Evolutionary conservation across 35 echinoderm and acorn worm genomes (phyloP).

Genomic region (Anneissia japonica): DNA sequence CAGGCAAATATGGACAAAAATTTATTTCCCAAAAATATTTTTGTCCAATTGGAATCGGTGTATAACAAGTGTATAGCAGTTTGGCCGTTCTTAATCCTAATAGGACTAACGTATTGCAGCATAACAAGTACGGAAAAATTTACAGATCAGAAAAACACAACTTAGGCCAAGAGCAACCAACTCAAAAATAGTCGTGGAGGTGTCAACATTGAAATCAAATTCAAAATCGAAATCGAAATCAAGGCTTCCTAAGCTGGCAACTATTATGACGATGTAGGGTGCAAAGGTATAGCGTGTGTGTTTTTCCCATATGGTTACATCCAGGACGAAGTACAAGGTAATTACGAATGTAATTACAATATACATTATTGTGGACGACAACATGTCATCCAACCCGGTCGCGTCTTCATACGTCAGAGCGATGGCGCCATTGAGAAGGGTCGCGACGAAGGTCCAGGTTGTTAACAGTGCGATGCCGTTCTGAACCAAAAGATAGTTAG

Average conservation of each 20-base stretch:
- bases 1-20: too few relatives aligned
- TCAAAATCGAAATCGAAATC: slow-evolving; percentile 48
- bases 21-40: too few relatives aligned
- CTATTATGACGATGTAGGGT: slow-evolving; percentile 57
- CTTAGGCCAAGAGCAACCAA: neutral
- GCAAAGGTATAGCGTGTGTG: slow-evolving; percentile 76
- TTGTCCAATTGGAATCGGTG: too few relatives aligned
- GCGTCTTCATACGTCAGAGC: slow-evolving; percentile 12
- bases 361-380: slow-evolving; percentile 42
- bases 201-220: neutral
- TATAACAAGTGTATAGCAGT: too few relatives aligned
- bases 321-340: slow-evolving; percentile 58
- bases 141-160: neutral
- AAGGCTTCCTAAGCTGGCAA: slow-evolving; percentile 54
- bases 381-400: slow-evolving; percentile 7
- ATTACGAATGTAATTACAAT: slow-evolving; percentile 42
- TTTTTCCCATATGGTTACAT: slow-evolving; percentile 53
- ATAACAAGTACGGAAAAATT: neutral
- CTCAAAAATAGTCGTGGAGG: slow-evolving; percentile 30
- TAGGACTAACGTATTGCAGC: too few relatives aligned
- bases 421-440: neutral
- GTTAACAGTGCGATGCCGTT: slow-evolving; percentile 37
- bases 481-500: slow-evolving; percentile 20
- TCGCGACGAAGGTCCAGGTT: slow-evolving; percentile 25
- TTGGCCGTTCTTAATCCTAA: too few relatives aligned